Conservation (phyloP, 2,797 vertebrate species). For the Hemitrygon akajei region DNA sequence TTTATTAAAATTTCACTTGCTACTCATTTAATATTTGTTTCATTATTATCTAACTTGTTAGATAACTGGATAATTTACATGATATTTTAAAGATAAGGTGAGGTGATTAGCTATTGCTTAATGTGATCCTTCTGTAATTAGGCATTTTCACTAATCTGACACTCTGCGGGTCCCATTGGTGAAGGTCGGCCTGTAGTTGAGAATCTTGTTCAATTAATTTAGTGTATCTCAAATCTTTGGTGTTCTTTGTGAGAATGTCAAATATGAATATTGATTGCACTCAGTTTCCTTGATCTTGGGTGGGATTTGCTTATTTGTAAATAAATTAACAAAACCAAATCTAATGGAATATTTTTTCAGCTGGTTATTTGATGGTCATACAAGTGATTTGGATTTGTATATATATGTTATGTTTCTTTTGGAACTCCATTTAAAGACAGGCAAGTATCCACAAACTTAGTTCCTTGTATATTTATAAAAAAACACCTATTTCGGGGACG, state of each 20-base stretch:
- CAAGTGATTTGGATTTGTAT: not conserved
- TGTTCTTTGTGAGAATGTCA: not conserved
- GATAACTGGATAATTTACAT: too few species aligned
- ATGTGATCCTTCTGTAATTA: too few species aligned
- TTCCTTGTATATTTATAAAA: not conserved
- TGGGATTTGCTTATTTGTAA: not conserved
- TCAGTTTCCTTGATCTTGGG: not conserved
- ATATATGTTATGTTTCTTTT: not conserved
- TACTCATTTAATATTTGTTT: too few species aligned
- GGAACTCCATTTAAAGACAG: not conserved
- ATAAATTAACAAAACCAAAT: not conserved
- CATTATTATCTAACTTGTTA: too few species aligned
- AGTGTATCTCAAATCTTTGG: not conserved
- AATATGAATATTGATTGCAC: not conserved
- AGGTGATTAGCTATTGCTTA: too few species aligned
- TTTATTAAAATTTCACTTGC: too few species aligned
- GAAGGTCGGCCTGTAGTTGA: too few species aligned
- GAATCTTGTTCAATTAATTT: not conserved
- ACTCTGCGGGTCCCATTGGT: too few species aligned
- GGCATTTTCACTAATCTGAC: too few species aligned
- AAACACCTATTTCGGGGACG: too few species aligned
- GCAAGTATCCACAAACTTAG: not conserved
- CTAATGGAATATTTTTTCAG: not conserved
- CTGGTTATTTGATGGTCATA: not conserved
- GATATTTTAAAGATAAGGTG: too few species aligned